These are phyloP conservation scores for Oophaga sylvatica DNA, from an alignment of 2,797 vertebrate genomes.

Conservation along the genomic window DNA sequence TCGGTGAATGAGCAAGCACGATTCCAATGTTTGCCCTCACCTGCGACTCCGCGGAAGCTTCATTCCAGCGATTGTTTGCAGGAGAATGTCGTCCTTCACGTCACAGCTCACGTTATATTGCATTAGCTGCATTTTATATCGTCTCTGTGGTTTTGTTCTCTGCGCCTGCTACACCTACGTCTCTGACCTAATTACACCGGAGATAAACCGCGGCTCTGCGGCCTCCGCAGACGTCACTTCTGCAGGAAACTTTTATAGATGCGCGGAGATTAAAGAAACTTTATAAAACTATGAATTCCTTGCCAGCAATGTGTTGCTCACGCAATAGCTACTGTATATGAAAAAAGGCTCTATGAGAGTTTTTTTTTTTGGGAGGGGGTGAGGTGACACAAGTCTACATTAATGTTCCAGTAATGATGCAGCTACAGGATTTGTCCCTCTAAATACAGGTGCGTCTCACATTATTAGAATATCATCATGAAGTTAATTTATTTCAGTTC, in stretches of 20 bases:
- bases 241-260: neutral
- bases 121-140: neutral
- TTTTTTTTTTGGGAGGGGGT: too few species aligned
- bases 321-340: neutral
- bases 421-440: too few species aligned
- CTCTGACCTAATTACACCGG: neutral
- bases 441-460: too few species aligned
- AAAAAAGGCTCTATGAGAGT: too few species aligned
- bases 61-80: neutral
- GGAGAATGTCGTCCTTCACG: neutral
- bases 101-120: neutral
- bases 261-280: too few species aligned
- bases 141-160: neutral
- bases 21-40: neutral
- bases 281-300: neutral
- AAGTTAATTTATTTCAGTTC: too few species aligned
- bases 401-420: too few species aligned
- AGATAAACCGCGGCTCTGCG: neutral
- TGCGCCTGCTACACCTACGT: neutral
- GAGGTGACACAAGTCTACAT: too few species aligned
- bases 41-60: neutral
- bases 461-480: too few species aligned
- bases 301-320: neutral
- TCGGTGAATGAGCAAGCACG: neutral
- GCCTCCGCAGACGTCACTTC: neutral